Evolutionary conservation across 2,113 vertebrate genomes (phyloP).

Genomic region (Condylura cristata): DNA sequence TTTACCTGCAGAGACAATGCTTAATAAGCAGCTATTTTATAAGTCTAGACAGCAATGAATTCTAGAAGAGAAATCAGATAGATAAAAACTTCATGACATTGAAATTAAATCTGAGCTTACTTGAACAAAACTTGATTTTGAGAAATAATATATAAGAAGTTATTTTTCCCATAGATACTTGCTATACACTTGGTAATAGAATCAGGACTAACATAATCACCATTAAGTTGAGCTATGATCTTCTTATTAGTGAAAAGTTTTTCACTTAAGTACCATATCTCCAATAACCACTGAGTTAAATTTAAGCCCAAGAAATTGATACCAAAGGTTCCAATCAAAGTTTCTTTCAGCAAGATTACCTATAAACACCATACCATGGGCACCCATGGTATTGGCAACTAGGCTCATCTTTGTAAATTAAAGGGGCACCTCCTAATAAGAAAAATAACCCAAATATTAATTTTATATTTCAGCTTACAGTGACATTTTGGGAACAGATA

Average conservation of each 20-base stretch:
- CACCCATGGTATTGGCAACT: background rate
- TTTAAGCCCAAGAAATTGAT: background rate
- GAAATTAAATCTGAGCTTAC: background rate
- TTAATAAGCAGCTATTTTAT: background rate
- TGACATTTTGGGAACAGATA: conserved; percentile 24
- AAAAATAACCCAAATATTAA: conserved; percentile 13
- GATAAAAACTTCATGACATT: background rate
- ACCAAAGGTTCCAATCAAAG: conserved; percentile 12
- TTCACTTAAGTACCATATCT: background rate
- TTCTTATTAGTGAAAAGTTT: background rate
- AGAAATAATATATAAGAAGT: background rate
- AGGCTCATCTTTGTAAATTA: background rate
- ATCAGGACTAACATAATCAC: background rate
- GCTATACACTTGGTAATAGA: background rate
- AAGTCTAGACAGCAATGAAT: background rate
- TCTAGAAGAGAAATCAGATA: background rate
- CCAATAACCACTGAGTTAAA: background rate
- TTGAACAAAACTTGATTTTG: background rate
- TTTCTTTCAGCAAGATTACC: conserved; percentile 15
- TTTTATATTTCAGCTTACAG: conserved; percentile 18
- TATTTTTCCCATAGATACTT: background rate
- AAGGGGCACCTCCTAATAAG: background rate
- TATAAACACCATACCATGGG: background rate
- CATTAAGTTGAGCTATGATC: conserved; percentile 24
- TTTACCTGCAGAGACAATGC: background rate